Conservation (phyloP, 2,888 invertebrate species). For the Thera obeliscata region DNA sequence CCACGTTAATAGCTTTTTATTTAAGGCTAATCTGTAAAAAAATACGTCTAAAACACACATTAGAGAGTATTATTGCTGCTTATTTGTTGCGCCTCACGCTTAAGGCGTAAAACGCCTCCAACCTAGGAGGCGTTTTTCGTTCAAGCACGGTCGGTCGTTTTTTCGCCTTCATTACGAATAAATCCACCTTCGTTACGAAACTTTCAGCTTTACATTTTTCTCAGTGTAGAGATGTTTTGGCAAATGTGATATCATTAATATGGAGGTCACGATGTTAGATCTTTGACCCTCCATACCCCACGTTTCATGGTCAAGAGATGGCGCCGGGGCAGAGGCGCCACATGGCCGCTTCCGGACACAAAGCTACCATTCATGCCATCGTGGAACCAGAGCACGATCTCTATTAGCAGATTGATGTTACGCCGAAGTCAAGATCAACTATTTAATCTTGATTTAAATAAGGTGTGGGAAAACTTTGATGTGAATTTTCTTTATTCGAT, state of each 20-base stretch:
- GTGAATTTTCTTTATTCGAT: conserved; percentile 1
- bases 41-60: too few species aligned
- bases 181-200: too few species aligned
- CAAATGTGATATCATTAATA: conserved; percentile 43
- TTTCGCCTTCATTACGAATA: too few species aligned
- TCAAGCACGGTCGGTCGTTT: too few species aligned
- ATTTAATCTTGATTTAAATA: conserved; percentile 39
- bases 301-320: conserved; percentile 68
- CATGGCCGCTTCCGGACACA: conserved; percentile 62
- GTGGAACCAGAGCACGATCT: conserved; percentile 57
- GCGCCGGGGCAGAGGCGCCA: conserved; percentile 65
- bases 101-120: too few species aligned
- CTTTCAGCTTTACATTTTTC: too few species aligned
- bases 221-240: conserved; percentile 13
- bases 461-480: conserved; percentile 26
- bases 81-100: too few species aligned
- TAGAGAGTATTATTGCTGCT: too few species aligned
- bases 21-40: too few species aligned
- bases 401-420: conserved; percentile 50
- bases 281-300: conserved; percentile 69
- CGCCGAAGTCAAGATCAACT: conserved; percentile 66
- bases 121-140: too few species aligned
- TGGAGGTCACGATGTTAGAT: conserved; percentile 70
- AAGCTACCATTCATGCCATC: conserved; percentile 65
- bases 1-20: too few species aligned